Evolutionary conservation across 2,888 invertebrate species (phyloP).

Genomic region (Fissipunctia ypsillon): DNA sequence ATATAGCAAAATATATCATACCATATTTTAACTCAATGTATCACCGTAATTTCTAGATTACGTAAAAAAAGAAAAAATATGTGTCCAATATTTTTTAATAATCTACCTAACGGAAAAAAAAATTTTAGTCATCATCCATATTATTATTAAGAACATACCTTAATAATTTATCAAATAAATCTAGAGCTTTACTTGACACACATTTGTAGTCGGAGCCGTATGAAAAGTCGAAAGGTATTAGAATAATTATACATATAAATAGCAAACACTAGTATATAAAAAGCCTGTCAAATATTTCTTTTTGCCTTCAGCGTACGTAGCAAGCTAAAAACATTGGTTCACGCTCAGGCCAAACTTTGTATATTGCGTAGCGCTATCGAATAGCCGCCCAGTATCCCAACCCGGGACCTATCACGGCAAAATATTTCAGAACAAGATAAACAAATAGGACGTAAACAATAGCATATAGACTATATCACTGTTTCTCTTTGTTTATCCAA

Average conservation of each 20-base stretch:
- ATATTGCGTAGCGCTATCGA: conserved; percentile 41
- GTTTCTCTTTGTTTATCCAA: conserved; percentile 44
- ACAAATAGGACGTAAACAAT: conserved; percentile 56
- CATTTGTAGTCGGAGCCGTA: background rate
- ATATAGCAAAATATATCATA: too few relatives aligned
- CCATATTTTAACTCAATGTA: too few relatives aligned
- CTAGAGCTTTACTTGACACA: background rate
- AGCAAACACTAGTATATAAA: background rate
- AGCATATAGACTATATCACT: conserved; percentile 32
- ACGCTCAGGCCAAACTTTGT: conserved; percentile 38
- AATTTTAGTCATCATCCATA: too few relatives aligned
- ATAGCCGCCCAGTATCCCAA: conserved; percentile 40
- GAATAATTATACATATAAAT: too few relatives aligned
- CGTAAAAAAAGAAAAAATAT: too few relatives aligned
- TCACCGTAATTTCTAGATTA: too few relatives aligned
- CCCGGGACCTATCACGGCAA: conserved; percentile 35
- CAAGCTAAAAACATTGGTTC: conserved; percentile 36
- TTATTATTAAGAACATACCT: too few relatives aligned
- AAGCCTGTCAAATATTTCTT: conserved; percentile 26
- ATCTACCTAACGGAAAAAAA: too few relatives aligned
- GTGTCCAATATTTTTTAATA: too few relatives aligned
- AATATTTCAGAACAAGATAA: conserved; percentile 61
- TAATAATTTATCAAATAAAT: too few relatives aligned
- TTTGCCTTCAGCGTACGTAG: conserved; percentile 9
- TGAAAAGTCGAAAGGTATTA: background rate